Base-by-base conservation (phyloP, 1,140 invertebrate species). In the Cepaea nemoralis region DNA sequence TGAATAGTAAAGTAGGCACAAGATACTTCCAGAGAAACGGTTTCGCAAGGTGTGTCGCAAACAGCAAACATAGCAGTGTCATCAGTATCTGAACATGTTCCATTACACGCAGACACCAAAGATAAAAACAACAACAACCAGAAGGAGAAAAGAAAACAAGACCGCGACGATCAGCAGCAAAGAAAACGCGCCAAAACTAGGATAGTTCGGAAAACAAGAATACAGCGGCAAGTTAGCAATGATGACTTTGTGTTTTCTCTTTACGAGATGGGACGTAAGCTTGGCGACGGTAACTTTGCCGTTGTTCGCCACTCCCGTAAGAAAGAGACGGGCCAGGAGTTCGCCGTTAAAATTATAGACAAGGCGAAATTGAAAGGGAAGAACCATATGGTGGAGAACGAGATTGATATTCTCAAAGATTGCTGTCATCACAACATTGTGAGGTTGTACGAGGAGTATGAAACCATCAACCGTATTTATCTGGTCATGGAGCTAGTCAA, bases 401-500 rank as follows among this genome's bases (percentile, higher is more conserved):
- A 98, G 94, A 96, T 98, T 22, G 93, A 95, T 79, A 98, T 99
- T 83, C 94, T 99, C 92, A 94, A 96, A 87, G 95, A 95, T 90
- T 94, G 99, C 79, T 94, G 94, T 86, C 98, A 99, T 94, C 95
- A 95, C 31, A 96, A 99, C 92, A 99, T 99, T 85, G 97, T 99
- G 81, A 95, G 95, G 85, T 93, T 99, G 75, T 94, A 97, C 85
- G 95, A 97, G 86, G 97, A 98, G 90, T 96, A 96, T 91, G 97
- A 99, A 91, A 97, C 96, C 70, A 92, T 94, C 55, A 94, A 95
- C 86, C 95, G 97, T 92, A 93, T 99, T 80, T 99, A 97, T 93
- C 94, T 99, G 84, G 95, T 99, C 39, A 96, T 99, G 94, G 98
- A 99, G 93, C 94, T 98, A 86, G 96, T 99, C n/a, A 95, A 94